Percentiles rank a stretch among this genome's conserved stretches.
phyloP scores from a whole-genome alignment of 2,888 invertebrate genomes.

The Apodemia duryi region DNA sequence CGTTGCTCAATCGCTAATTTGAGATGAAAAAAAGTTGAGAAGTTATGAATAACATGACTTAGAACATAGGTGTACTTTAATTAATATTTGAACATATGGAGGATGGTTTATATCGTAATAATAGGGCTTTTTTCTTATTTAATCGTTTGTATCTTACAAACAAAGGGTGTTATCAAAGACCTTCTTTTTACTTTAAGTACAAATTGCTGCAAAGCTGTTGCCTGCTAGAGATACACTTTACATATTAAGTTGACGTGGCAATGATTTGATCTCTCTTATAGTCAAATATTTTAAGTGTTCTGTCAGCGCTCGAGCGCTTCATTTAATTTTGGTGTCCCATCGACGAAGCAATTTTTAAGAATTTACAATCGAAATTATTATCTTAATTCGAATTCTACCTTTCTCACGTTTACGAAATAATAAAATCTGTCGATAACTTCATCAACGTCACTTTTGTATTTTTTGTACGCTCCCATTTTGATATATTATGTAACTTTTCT shows the following conservation, averaged over 20 bases:
- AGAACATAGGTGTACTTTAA: not conserved
- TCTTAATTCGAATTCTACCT: constrained; percentile 14
- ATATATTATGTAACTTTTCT: not conserved
- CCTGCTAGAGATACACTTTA: constrained; percentile 24
- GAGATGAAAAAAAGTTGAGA: too few relatives aligned
- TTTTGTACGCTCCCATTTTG: not conserved
- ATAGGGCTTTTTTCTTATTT: not conserved
- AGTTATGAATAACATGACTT: not conserved
- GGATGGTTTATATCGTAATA: not conserved
- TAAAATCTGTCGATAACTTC: not conserved
- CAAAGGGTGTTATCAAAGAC: constrained; percentile 1
- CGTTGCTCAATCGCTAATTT: too few relatives aligned
- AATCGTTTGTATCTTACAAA: not conserved
- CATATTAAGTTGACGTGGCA: constrained; percentile 77
- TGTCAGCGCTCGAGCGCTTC: constrained; percentile 39
- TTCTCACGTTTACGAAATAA: not conserved
- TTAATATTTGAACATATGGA: not conserved
- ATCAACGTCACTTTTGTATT: not conserved
- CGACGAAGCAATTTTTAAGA: constrained; percentile 17
- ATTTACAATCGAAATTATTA: constrained; percentile 8
- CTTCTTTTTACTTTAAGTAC: constrained; percentile 26
- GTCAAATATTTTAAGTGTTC: constrained; percentile 82
- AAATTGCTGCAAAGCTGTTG: constrained; percentile 24
- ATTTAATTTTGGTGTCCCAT: constrained; percentile 44
- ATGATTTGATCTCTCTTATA: constrained; percentile 87